Base-by-base conservation (phyloP, 2,113 vertebrate species). In the Daphoenositta chrysoptera region DNA sequence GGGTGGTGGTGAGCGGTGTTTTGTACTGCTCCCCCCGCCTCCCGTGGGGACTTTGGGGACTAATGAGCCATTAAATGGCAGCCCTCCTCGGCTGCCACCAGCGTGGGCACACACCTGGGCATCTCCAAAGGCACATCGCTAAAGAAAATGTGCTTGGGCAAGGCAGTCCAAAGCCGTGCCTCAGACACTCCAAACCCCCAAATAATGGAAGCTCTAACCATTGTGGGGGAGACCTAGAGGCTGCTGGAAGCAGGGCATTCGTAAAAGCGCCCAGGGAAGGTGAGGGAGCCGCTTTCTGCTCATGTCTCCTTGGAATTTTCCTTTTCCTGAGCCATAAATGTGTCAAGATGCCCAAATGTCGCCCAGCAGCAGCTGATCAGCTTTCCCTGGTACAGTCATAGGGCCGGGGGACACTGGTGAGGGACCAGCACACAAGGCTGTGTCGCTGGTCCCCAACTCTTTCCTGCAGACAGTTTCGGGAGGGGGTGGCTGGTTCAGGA, bases 311-410 rank as follows among this genome's bases (percentile, higher is more conserved):
- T 11, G 79, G 80, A 68, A 81, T 92, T 95, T 92, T 81, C 51
- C 64, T 90, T 93, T 83, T 56, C 65, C 47, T 60, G 56, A 40
- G 83, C 64, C 72, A 44, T 87, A 63, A 90, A 90, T 31, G 24
- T 26, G 51, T 92, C 71, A 16, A 63, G 91, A 66, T 90, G 83
- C 91, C 91, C 89, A 44, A 42, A 87, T 86, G 81, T 64, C 16
- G 0, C 81, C 57, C 80, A 15, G 60, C 35, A 44, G 83, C 35
- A 9, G 68, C 7, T 1, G 26, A 26, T 51, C 44, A 11, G n/a
- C 40, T 91, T 63, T 79, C 82, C 63, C 42, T 33, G 37, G 31
- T 10, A 2, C 27, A 5, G 18, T 8, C n/a, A 0, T 7, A 22
- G 66, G 50, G 30, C 6, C 7, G 26, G 14, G 31, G 54, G 61